A percentile compares a stretch with the other conserved stretches of the same genome.
Conservation (phyloP, 2,113 vertebrate species). For the Grallaria varia region DNA sequence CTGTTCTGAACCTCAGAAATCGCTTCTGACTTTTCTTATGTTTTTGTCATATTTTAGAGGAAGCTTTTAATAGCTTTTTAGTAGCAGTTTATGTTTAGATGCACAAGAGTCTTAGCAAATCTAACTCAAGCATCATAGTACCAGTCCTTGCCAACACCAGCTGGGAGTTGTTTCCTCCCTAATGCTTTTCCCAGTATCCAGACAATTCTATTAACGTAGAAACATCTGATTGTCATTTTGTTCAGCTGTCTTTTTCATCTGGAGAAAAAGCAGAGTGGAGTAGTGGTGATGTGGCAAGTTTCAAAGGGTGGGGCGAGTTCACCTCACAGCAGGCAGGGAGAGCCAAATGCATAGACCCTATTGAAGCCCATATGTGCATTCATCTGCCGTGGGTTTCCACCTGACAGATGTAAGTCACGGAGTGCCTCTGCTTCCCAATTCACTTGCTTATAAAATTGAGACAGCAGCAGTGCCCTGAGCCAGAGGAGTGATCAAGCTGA, state of each 20-base stretch:
- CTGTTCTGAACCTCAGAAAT: background rate
- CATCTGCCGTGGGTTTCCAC: background rate
- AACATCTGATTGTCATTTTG: slow-evolving; percentile 27
- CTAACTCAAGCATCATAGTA: background rate
- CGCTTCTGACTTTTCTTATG: background rate
- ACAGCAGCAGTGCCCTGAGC: background rate
- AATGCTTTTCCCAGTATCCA: background rate
- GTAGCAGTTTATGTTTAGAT: background rate
- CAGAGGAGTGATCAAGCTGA: background rate
- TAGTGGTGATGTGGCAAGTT: background rate
- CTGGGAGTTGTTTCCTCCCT: background rate
- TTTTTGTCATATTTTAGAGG: background rate
- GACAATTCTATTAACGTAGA: background rate
- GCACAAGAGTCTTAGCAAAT: background rate
- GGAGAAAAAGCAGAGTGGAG: background rate
- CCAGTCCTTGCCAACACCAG: background rate
- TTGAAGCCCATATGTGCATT: background rate
- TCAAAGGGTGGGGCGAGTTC: background rate
- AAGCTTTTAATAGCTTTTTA: background rate
- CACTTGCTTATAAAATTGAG: background rate
- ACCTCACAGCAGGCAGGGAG: background rate
- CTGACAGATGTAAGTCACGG: background rate
- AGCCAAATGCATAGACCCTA: background rate
- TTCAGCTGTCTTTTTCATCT: background rate
- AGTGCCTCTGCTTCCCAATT: background rate